Percentiles rank a stretch among this genome's conserved stretches.
Evolutionary conservation across 1,140 invertebrate species (phyloP).

Genomic region (Plectus sambesii): DNA sequence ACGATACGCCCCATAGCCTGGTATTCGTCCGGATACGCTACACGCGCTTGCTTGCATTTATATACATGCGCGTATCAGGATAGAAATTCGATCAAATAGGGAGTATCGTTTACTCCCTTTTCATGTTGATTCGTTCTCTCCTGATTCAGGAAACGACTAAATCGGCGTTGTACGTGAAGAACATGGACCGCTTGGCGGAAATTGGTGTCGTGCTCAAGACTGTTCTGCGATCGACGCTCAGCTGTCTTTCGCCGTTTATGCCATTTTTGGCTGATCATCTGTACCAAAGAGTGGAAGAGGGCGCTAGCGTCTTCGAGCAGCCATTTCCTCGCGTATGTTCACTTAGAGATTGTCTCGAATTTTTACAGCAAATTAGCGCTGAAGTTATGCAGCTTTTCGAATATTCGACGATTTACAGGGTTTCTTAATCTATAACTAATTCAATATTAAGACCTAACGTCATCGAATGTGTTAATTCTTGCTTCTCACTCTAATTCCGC

Average conservation of each 20-base stretch:
- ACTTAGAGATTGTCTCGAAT: background rate
- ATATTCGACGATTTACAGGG: constrained; percentile 6
- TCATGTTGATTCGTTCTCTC: too few species aligned
- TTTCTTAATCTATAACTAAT: background rate
- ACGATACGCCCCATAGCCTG: too few species aligned
- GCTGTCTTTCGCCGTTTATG: constrained; percentile 25
- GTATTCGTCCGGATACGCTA: too few species aligned
- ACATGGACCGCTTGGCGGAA: constrained; percentile 11
- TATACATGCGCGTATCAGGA: too few species aligned
- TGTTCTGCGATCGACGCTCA: constrained; percentile 20
- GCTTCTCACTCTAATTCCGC: too few species aligned
- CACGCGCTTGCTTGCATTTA: too few species aligned
- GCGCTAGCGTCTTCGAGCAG: constrained; percentile 4
- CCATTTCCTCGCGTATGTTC: constrained; percentile 1
- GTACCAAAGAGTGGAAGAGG: constrained; percentile 12
- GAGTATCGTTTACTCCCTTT: too few species aligned
- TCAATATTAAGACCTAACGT: too few species aligned
- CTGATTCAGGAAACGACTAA: background rate
- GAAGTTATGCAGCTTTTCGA: background rate
- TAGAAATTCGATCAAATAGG: too few species aligned
- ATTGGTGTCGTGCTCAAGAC: constrained; percentile 17
- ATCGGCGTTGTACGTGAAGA: constrained; percentile 16
- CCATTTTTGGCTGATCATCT: constrained; percentile 25
- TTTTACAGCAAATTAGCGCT: background rate
- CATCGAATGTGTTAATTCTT: too few species aligned